Conservation (phyloP, 2,113 vertebrate species). For the Neotoma lepida region DNA sequence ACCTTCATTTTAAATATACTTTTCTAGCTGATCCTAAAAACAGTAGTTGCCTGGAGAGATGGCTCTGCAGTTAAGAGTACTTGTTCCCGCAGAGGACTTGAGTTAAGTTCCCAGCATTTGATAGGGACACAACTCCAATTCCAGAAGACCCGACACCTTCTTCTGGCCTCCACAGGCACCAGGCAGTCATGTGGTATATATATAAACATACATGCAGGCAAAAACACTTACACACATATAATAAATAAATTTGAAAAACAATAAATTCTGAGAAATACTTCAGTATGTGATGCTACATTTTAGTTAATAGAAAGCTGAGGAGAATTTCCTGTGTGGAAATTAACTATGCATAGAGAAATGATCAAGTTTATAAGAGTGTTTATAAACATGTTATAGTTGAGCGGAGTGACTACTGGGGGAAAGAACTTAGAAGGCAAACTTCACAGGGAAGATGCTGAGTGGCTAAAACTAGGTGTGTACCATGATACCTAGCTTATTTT, state of each 20-base stretch:
- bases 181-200: neutral
- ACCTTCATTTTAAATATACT: neutral
- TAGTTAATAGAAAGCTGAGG: neutral
- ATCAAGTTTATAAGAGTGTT: neutral
- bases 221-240: neutral
- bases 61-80: neutral
- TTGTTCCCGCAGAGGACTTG: neutral
- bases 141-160: neutral
- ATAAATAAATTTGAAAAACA: neutral
- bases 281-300: neutral
- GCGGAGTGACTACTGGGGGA: neutral
- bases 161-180: neutral
- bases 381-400: neutral
- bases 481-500: neutral
- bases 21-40: neutral
- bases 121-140: neutral
- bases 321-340: constrained; percentile 25
- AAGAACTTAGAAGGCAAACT: neutral
- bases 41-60: neutral
- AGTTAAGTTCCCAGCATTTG: neutral
- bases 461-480: neutral
- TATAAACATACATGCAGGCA: neutral
- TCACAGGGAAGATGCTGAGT: neutral
- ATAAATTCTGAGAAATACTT: neutral
- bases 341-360: neutral